A percentile compares a stretch with the other conserved stretches of the same genome.
Conservation (phyloP, 2,888 invertebrate genomes). For the Oscheius sp. region DNA sequence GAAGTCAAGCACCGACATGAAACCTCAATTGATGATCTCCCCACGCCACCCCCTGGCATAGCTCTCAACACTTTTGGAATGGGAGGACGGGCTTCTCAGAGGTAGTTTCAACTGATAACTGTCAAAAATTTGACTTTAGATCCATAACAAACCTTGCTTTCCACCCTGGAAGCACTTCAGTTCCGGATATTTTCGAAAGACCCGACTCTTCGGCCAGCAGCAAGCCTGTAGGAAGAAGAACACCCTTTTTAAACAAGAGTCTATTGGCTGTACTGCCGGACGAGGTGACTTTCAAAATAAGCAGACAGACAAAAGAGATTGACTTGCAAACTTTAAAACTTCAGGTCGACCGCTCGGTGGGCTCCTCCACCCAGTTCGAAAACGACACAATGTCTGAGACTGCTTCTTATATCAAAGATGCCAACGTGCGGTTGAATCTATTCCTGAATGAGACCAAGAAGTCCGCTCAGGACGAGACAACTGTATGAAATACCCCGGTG, state of each 20-base stretch:
- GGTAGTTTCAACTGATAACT: conserved; percentile 2
- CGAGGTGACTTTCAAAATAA: conserved; percentile 39
- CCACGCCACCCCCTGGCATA: conserved; percentile 49
- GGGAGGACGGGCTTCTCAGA: conserved; percentile 37
- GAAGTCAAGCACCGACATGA: conserved; percentile 22
- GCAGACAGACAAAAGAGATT: too few species aligned
- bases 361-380: conserved; percentile 60
- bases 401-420: conserved; percentile 51
- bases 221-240: neutral
- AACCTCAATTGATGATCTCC: conserved; percentile 42
- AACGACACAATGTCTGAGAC: conserved; percentile 49
- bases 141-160: conserved; percentile 57
- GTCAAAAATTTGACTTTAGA: conserved; percentile 2
- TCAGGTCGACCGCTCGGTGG: conserved; percentile 58
- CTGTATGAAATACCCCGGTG: conserved; percentile 40
- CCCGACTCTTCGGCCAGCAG: conserved; percentile 45
- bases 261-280: conserved; percentile 52
- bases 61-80: conserved; percentile 50
- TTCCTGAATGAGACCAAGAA: conserved; percentile 51
- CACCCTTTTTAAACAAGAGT: too few species aligned
- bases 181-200: conserved; percentile 53
- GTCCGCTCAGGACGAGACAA: conserved; percentile 53
- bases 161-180: conserved; percentile 41
- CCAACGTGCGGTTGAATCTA: conserved; percentile 58
- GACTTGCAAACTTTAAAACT: neutral